Evolutionary conservation across 2,797 vertebrate genomes (phyloP), one percentile per base, ranked within the genome.

Genomic region (Artibeus lituratus): DNA sequence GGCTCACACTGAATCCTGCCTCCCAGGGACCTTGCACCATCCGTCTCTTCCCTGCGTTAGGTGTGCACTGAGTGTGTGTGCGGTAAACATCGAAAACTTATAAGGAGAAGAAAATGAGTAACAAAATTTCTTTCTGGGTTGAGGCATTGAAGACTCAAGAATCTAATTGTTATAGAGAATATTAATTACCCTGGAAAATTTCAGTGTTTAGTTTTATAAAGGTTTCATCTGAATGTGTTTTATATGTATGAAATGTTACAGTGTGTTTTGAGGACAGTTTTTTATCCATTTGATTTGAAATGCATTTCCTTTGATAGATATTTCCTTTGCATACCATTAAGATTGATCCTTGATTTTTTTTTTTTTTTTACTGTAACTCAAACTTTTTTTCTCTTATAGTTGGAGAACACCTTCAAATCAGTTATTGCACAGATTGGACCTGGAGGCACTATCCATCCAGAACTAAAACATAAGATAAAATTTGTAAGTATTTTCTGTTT

Each of bases 381-480:
- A 85, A 62, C 51, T 78, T 76, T 55, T 44, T 21, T 80, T 44
- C n/a, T 89, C 91, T 89, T 83, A 24, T 94, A 99, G 99, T 97
- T 99, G 96, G 98, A 99, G 93, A 98, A 98, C 82, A 98, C 99
- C 55, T 98, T 99, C 91, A 98, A 97, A 74, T 98, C 98, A 70
- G 97, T 97, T 72, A 99, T 99, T 89, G 90, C 98, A 51, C 98
- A 99, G 74, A 98, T 98, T 94, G 99, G 99, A 97, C 97, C 99
- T 5, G 98, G 99, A 89, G 99, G 98, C 55, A 98, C 98, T 15
- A 97, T 99, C 70, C 98, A 98, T 98, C 98, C 97, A 53, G 98
- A 99, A 74, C 97, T 99, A 69, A 99, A 99, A 96, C 98, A 98
- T 62, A 99, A 99, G 92, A 98, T 99, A 57, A 98, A 85, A 94